Conservation (phyloP, 2,888 invertebrate species). For the Scaptomyza polygonia region DNA sequence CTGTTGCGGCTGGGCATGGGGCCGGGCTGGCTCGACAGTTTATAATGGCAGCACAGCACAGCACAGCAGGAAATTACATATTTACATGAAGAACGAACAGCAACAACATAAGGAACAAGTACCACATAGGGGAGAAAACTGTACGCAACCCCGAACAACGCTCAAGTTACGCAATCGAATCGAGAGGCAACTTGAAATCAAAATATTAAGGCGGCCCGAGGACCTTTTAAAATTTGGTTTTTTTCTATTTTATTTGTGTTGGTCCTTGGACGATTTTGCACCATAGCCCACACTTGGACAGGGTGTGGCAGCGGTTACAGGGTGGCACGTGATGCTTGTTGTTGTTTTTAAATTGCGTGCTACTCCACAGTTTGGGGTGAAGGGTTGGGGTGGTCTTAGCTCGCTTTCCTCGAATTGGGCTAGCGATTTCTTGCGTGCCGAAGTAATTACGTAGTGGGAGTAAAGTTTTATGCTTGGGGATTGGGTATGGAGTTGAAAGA, state of each 20-base stretch:
- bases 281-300: conserved; percentile 39
- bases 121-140: conserved; percentile 15
- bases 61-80: conserved; percentile 68
- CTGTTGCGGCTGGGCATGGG: conserved; percentile 56
- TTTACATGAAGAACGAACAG: conserved; percentile 44
- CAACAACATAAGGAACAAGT: not conserved
- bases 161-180: conserved; percentile 76
- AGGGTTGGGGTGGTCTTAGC: not conserved
- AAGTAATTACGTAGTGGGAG: conserved; percentile 55
- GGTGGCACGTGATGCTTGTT: conserved; percentile 69
- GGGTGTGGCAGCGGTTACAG: conserved; percentile 35
- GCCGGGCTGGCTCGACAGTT: conserved; percentile 17
- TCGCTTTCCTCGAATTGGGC: conserved; percentile 15
- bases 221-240: not conserved
- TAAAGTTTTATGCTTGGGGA: not conserved
- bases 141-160: conserved; percentile 13
- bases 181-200: conserved; percentile 63
- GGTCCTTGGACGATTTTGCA: conserved; percentile 66
- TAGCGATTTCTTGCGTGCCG: conserved; percentile 57
- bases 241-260: not conserved
- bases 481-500: not conserved
- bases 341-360: conserved; percentile 81
- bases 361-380: conserved; percentile 1
- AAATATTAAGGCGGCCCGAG: conserved; percentile 27
- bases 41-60: conserved; percentile 45